Percentiles rank a stretch among this genome's conserved stretches.
phyloP scores from a whole-genome alignment of 2,113 vertebrate genomes.

The Brachionichthys hirsutus region DNA sequence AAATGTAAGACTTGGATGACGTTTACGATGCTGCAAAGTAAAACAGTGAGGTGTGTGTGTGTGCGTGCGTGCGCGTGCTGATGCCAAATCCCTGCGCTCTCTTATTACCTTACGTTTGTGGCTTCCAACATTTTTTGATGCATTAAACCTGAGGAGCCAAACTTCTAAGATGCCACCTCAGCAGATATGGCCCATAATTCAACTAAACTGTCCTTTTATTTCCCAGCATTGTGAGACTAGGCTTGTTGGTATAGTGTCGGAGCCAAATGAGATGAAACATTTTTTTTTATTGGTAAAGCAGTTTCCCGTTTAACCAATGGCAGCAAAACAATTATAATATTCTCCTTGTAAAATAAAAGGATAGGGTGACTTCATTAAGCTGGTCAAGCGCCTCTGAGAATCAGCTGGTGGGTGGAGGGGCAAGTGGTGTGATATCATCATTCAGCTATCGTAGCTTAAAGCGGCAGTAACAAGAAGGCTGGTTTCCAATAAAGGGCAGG shows the following conservation, averaged over 20 bases:
- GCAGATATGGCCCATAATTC: too few species aligned
- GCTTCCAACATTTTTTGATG: too few species aligned
- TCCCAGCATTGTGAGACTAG: too few species aligned
- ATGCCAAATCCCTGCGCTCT: too few species aligned
- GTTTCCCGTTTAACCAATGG: constrained; percentile 34
- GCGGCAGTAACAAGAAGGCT: constrained; percentile 17
- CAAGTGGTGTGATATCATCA: constrained; percentile 19
- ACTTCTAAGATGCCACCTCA: too few species aligned
- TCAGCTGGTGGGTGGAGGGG: constrained; percentile 6
- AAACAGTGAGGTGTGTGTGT: too few species aligned
- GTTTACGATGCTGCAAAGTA: too few species aligned
- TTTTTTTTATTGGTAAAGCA: constrained; percentile 34
- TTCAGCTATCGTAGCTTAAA: constrained; percentile 30
- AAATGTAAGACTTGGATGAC: background rate
- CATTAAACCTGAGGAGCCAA: too few species aligned
- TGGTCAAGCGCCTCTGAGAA: constrained; percentile 19
- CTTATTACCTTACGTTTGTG: too few species aligned
- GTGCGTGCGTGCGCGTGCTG: too few species aligned
- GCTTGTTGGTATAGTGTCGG: too few species aligned
- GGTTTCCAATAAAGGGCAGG: constrained; percentile 34
- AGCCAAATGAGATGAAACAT: constrained; percentile 31
- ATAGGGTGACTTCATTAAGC: background rate
- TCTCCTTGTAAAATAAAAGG: constrained; percentile 18
- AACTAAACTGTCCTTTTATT: too few species aligned
- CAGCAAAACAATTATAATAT: constrained; percentile 10